phyloP scores from a whole-genome alignment of 2,888 invertebrate species.

The Volucella inanis region DNA sequence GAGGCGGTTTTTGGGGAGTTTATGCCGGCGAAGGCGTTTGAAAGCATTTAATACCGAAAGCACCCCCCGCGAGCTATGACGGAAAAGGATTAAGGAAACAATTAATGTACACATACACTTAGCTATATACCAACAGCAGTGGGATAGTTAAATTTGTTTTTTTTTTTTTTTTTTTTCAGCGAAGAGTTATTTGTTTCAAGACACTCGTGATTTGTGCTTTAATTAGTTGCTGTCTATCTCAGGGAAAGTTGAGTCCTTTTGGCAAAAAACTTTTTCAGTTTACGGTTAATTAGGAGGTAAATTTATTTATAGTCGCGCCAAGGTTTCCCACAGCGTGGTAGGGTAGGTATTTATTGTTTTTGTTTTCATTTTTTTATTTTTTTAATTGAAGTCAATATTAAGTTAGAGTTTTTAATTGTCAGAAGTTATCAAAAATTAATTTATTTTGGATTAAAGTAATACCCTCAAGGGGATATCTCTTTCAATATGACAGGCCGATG shows the following conservation, averaged over 20 bases:
- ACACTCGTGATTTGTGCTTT: slow-evolving; percentile 54
- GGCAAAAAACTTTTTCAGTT: slow-evolving; percentile 16
- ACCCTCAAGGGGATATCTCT: slow-evolving; percentile 3
- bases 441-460: slow-evolving; percentile 28
- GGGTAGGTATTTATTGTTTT: too few relatives aligned
- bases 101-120: slow-evolving; percentile 56
- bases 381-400: neutral
- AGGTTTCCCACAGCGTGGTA: too few relatives aligned
- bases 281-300: neutral
- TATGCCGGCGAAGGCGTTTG: slow-evolving; percentile 24
- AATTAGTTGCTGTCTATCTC: slow-evolving; percentile 52
- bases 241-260: slow-evolving; percentile 32
- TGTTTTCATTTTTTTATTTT: slow-evolving; percentile 17
- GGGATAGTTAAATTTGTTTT: slow-evolving; percentile 29
- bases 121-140: slow-evolving; percentile 6
- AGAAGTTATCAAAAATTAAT: slow-evolving; percentile 39
- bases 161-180: slow-evolving; percentile 11
- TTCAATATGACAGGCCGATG: neutral
- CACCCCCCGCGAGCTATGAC: slow-evolving; percentile 19
- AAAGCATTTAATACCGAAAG: slow-evolving; percentile 51
- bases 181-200: slow-evolving; percentile 33
- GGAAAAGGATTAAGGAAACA: slow-evolving; percentile 70
- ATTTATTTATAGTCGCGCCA: slow-evolving; percentile 1
- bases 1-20: neutral
- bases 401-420: slow-evolving; percentile 31